Evolutionary conservation across 2,888 invertebrate genomes (phyloP).

Genomic region (Machimus rusticus): DNA sequence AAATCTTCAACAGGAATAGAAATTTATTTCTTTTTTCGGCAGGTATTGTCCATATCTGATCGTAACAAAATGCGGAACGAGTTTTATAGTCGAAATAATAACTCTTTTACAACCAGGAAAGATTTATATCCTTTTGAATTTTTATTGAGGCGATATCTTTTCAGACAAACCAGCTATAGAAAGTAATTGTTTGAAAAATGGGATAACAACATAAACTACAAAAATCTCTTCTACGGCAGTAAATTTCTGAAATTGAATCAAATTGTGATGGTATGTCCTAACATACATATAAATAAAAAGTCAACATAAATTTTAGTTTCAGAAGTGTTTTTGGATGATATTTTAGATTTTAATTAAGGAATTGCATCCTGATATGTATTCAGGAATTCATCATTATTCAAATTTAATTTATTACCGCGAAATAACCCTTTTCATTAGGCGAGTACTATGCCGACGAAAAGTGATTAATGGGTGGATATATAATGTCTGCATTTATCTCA

Average conservation of each 20-base stretch:
- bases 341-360: not conserved
- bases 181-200: not conserved
- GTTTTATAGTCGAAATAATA: not conserved
- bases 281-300: not conserved
- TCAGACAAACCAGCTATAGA: not conserved
- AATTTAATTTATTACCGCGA: not conserved
- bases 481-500: not conserved
- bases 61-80: not conserved
- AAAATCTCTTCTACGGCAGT: not conserved
- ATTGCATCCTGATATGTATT: not conserved
- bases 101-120: not conserved
- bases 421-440: not conserved
- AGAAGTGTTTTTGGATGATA: no score
- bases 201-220: not conserved
- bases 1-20: not conserved
- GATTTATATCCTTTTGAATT: not conserved
- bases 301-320: not conserved
- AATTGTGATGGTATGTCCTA: not conserved
- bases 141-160: not conserved
- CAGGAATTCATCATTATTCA: not conserved
- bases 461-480: not conserved
- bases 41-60: not conserved
- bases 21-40: not conserved
- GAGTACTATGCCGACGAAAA: not conserved
- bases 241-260: not conserved